Percentiles rank a stretch among this genome's conserved stretches.
Evolutionary conservation across 1,140 invertebrate species (phyloP).

Genomic region (Mactra quadrangularis): DNA sequence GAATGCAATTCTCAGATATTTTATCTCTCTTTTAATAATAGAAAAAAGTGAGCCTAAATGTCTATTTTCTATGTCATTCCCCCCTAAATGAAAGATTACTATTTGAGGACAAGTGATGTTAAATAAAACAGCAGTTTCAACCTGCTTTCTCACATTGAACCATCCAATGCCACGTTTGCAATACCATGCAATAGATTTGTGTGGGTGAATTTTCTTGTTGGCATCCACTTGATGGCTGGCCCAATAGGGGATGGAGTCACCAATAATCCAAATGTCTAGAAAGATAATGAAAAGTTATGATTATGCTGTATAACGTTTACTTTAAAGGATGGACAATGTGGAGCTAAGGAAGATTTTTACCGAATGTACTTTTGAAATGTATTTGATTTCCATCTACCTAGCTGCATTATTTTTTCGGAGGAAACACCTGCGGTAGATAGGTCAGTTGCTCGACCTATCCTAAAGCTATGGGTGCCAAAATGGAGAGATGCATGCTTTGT

Average conservation of each 20-base stretch:
- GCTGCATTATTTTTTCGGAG: neutral
- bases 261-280: slow-evolving; percentile 24
- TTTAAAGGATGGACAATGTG: neutral
- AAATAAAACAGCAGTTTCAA: neutral
- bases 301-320: neutral
- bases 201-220: neutral
- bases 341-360: neutral
- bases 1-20: slow-evolving; percentile 4
- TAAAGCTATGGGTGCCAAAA: neutral
- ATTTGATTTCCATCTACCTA: neutral
- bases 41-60: neutral
- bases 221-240: neutral
- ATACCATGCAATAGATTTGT: neutral
- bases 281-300: neutral
- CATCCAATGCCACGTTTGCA: slow-evolving; percentile 1
- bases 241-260: slow-evolving; percentile 22
- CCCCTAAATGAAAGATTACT: neutral
- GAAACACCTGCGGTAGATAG: neutral
- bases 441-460: neutral
- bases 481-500: neutral
- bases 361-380: neutral
- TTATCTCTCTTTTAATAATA: neutral
- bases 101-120: neutral
- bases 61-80: neutral
- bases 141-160: neutral